Evolutionary conservation across 1,140 invertebrate species (phyloP).

Genomic region (silkworm (Bombyx mori)): ASM3026992v2 NC_085119.1:10520001-10520500

Average conservation of each 20-base stretch:
- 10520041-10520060: background rate
- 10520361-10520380: too few relatives aligned
- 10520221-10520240: conserved; percentile 24
- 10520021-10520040: too few relatives aligned
- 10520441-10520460: too few relatives aligned
- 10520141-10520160: too few relatives aligned
- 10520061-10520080: background rate
- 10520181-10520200: conserved; percentile 16
- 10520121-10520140: background rate
- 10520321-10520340: conserved; percentile 12
- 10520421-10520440: too few relatives aligned
- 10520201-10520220: conserved; percentile 24
- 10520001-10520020: too few relatives aligned
- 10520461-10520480: too few relatives aligned
- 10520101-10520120: background rate
- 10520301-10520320: conserved; percentile 15
- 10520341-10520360: background rate
- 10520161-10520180: background rate
- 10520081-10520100: background rate
- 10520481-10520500: too few relatives aligned
- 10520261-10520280: conserved; percentile 19
- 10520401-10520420: too few relatives aligned
- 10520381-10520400: too few relatives aligned
- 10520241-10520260: conserved; percentile 10
- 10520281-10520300: conserved; percentile 17